These are phyloP conservation scores for Parazoanthus atlanticus DNA, from an alignment of 92 coral and sea anemone genomes.

Conservation along the genomic window DNA sequence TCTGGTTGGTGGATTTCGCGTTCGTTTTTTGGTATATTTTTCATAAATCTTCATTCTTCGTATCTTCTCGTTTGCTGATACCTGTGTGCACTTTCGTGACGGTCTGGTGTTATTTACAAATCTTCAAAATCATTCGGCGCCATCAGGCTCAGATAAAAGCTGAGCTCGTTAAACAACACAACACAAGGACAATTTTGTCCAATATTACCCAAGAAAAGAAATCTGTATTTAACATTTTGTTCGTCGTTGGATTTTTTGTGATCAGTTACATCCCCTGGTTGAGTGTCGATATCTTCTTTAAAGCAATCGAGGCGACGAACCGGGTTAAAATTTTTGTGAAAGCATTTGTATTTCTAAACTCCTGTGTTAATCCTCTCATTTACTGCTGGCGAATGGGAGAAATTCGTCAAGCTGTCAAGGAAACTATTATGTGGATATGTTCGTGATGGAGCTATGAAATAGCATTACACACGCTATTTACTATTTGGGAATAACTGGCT, in stretches of 20 bases:
- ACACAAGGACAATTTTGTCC: not conserved
- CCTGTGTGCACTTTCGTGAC: not conserved
- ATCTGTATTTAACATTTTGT: not conserved
- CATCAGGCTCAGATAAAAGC: not conserved
- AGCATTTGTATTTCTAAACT: not conserved
- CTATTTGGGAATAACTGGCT: too few species aligned
- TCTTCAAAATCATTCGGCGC: not conserved
- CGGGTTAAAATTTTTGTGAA: too few species aligned
- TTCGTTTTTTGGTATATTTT: not conserved
- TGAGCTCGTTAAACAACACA: not conserved
- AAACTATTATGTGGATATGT: too few species aligned
- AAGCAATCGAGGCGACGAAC: not conserved
- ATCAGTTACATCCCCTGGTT: not conserved
- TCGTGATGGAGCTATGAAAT: not conserved
- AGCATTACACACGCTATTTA: too few species aligned
- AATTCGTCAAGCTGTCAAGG: not conserved
- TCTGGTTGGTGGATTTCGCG: not conserved
- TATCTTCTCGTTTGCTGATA: not conserved
- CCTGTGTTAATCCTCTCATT: not conserved
- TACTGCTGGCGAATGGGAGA: not conserved
- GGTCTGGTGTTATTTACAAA: not conserved
- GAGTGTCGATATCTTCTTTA: not conserved
- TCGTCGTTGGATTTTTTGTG: not conserved
- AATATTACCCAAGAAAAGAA: not conserved
- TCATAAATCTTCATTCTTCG: not conserved